Conservation (phyloP, 2,797 vertebrate species). For the Protosalanx chinensis region DNA sequence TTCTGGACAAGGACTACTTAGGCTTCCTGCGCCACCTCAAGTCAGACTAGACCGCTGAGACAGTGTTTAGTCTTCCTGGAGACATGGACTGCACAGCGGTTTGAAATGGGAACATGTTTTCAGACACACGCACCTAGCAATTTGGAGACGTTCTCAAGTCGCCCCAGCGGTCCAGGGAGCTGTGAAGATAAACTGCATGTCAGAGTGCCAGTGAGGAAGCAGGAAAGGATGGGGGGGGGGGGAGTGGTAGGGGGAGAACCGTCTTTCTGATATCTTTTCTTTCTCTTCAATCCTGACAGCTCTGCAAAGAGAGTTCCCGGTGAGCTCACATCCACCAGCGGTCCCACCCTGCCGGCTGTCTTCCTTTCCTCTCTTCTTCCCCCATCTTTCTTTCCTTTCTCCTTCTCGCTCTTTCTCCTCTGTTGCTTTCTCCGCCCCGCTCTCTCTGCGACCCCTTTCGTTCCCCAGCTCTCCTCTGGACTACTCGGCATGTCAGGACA, state of each 20-base stretch:
- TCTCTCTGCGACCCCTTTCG: background rate
- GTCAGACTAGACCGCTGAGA: background rate
- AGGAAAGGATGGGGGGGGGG: background rate
- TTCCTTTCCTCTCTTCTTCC: background rate
- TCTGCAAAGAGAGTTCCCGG: conserved; percentile 8
- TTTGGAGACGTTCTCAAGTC: conserved; percentile 1
- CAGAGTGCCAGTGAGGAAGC: background rate
- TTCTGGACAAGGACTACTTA: no score
- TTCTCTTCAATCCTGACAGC: conserved; percentile 6
- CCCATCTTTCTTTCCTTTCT: background rate
- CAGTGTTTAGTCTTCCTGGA: background rate
- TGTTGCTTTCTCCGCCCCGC: no score
- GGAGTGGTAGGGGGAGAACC: background rate
- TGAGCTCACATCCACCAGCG: conserved; percentile 23
- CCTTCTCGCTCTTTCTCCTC: background rate
- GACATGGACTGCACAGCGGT: background rate
- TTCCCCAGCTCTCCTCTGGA: conserved; percentile 8
- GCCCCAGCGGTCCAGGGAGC: background rate
- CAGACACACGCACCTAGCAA: background rate
- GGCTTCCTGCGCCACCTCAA: no score
- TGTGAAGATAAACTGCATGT: background rate
- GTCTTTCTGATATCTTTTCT: conserved; percentile 1
- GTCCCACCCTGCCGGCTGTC: background rate
- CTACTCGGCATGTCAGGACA: conserved; percentile 8
- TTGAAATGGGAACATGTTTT: background rate